These are phyloP conservation scores for Catamblyrhynchus diadema DNA, from an alignment of 2,797 vertebrate genomes.

Conservation along the genomic window DNA sequence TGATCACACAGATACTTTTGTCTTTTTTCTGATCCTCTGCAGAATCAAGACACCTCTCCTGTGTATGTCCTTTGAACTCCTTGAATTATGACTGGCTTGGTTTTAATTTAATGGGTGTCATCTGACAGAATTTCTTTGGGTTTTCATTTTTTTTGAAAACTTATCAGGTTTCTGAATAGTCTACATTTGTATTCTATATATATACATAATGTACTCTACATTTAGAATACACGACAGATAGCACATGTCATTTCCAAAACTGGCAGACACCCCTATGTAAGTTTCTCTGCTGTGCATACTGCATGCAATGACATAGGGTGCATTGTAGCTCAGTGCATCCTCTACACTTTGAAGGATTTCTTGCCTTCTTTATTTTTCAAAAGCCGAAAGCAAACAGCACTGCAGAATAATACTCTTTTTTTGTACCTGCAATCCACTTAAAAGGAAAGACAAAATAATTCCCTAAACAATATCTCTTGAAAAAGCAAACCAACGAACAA, in stretches of 20 bases:
- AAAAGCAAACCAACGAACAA: background rate
- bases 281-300: background rate
- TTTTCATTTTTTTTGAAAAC: background rate
- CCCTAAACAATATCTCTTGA: background rate
- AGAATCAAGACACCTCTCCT: background rate
- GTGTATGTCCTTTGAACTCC: background rate
- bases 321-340: background rate
- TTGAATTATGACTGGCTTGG: background rate
- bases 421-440: background rate
- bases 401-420: background rate
- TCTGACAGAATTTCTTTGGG: background rate
- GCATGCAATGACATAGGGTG: too few species aligned
- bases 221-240: background rate
- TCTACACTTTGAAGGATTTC: background rate
- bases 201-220: background rate
- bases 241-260: background rate
- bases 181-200: background rate
- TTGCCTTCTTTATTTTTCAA: background rate
- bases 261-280: accelerated
- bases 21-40: background rate
- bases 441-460: background rate
- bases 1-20: background rate
- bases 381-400: background rate
- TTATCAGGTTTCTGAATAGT: background rate
- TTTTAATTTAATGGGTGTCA: background rate